Evolutionary conservation across 1,140 invertebrate species (phyloP).

Genomic region (Philaenus spumarius): DNA sequence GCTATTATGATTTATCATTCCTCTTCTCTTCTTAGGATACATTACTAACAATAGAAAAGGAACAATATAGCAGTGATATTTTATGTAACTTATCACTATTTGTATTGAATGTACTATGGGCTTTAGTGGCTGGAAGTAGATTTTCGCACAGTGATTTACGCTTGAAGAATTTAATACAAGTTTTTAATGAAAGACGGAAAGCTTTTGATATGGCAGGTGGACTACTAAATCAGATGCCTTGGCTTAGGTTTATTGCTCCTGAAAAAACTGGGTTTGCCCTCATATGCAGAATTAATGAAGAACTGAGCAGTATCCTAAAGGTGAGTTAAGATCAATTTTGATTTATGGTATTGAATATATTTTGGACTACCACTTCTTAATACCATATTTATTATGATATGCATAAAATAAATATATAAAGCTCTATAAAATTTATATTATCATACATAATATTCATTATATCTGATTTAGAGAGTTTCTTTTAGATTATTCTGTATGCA

Average conservation of each 20-base stretch:
- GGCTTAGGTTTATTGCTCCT: constrained; percentile 59
- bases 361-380: too few species aligned
- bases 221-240: constrained; percentile 57
- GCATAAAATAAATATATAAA: too few species aligned
- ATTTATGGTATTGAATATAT: too few species aligned
- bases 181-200: constrained; percentile 53
- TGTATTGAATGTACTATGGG: constrained; percentile 71
- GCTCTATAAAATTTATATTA: too few species aligned
- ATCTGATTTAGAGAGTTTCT: too few species aligned
- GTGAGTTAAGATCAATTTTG: constrained; percentile 36
- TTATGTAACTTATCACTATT: constrained; percentile 39
- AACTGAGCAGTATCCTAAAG: constrained; percentile 51
- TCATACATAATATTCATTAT: too few species aligned
- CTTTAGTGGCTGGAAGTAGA: constrained; percentile 55
- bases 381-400: too few species aligned
- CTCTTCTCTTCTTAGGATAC: constrained; percentile 16
- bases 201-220: constrained; percentile 66
- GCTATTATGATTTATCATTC: too few species aligned
- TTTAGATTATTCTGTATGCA: too few species aligned
- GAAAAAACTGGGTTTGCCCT: constrained; percentile 58
- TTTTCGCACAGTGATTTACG: constrained; percentile 37
- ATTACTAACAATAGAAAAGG: constrained; percentile 2
- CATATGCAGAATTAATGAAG: constrained; percentile 52
- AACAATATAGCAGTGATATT: not conserved
- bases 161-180: constrained; percentile 50